Evolutionary conservation across 1,140 invertebrate genomes (phyloP).

Genomic region (Dendroctonus ponderosae): DNA sequence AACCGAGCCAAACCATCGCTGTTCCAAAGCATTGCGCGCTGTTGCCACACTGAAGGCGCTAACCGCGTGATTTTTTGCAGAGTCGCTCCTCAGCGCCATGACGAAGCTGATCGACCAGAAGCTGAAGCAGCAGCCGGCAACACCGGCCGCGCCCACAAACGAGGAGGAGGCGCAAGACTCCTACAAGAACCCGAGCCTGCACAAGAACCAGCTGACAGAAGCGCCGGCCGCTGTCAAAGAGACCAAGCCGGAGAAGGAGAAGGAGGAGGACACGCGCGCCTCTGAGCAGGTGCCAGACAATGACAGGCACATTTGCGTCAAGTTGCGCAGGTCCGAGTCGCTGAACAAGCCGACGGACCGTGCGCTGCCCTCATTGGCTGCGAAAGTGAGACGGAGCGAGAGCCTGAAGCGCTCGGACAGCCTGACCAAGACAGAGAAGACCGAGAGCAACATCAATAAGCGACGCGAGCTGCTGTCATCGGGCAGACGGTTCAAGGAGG

Average conservation of each 20-base stretch:
- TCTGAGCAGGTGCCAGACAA: constrained; percentile 46
- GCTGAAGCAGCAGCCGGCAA: constrained; percentile 50
- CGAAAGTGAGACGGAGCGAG: constrained; percentile 58
- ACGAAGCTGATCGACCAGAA: constrained; percentile 76
- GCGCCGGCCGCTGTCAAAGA: constrained; percentile 41
- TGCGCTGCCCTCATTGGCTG: constrained; percentile 48
- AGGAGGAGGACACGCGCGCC: constrained; percentile 48
- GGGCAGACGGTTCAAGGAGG: constrained; percentile 53
- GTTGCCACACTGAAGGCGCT: too few relatives aligned
- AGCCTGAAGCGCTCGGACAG: constrained; percentile 65
- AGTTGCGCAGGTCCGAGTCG: constrained; percentile 61
- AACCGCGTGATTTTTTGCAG: constrained; percentile 15
- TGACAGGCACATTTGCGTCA: constrained; percentile 46
- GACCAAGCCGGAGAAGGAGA: constrained; percentile 44
- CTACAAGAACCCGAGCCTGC: constrained; percentile 50
- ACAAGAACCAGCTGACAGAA: constrained; percentile 42
- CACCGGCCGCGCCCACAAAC: constrained; percentile 27
- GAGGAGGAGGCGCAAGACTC: constrained; percentile 44
- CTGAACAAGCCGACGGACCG: constrained; percentile 59
- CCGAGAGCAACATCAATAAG: constrained; percentile 74
- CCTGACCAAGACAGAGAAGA: constrained; percentile 77
- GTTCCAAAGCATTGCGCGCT: too few relatives aligned
- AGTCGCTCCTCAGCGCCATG: constrained; percentile 53
- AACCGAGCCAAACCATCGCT: too few relatives aligned
- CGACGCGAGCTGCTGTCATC: constrained; percentile 61